Base-by-base conservation (phyloP, 2,888 invertebrate species). In the Trisateles emortualis region DNA sequence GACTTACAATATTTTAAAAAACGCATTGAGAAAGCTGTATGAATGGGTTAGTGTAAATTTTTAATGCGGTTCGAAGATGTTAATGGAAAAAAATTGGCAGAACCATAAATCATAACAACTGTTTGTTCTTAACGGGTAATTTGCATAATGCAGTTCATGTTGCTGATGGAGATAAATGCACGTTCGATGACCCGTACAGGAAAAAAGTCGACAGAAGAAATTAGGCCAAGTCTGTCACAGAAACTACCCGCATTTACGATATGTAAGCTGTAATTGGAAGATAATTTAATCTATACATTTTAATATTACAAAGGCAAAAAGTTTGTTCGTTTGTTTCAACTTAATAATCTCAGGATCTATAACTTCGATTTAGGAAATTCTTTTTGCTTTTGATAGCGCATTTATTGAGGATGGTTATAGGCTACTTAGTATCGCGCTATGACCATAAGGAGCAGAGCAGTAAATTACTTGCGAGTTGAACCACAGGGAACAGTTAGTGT, bases 161-260 rank as follows among this genome's bases (percentile, higher is more conserved):
- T 49, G 64, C 64, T 72, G 76, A 76, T 85, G 87, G 80, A 84
- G 86, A 89, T 87, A 87, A 90, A 90, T 87, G 83, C 68, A 74
- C 69, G 61, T 64, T 62, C 68, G 75, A 77, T 79, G 83, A 81
- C 79, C 79, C 66, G 72, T 65, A 61, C 58, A 74, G 76, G 60
- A 79, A 64, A 59, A 55, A 84, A 79, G 62, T 70, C 64, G 79
- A 81, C 76, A 63, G 69, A 64, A 77, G 66, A 84, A 88, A 86
- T 88, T 85, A 76, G 86, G 87, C 57, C 85, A 84, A 77, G 81
- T 76, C 78, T 78, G 77, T 81, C 80, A 83, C 76, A 72, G 70
- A 75, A 75, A 68, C 58, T 74, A 66, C 74, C 74, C 74, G 73
- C 76, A 74, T 79, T 78, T 83, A 78, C 68, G 59, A 69, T 59